Conservation (phyloP, 1,140 invertebrate species). For the Cephus cinctus region DNA sequence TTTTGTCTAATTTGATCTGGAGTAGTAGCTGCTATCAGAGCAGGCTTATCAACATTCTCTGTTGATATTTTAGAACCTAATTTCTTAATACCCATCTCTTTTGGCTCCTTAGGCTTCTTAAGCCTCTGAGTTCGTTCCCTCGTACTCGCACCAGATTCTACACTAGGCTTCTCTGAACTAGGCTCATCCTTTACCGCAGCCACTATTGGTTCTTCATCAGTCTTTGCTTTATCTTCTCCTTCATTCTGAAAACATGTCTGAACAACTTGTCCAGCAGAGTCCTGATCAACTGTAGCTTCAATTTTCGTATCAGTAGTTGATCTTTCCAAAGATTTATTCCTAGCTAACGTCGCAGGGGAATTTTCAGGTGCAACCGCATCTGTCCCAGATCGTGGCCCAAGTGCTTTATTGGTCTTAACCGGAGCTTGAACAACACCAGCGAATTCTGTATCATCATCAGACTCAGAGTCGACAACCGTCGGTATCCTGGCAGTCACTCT, state of each 20-base stretch:
- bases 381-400: too few relatives aligned
- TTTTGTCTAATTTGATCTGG: slow-evolving; percentile 17
- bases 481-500: slow-evolving; percentile 15
- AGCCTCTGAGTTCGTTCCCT: slow-evolving; percentile 7
- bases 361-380: neutral
- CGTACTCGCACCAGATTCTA: neutral
- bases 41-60: slow-evolving; percentile 10
- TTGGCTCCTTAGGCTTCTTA: slow-evolving; percentile 14
- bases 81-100: slow-evolving; percentile 30
- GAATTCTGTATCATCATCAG: slow-evolving; percentile 54
- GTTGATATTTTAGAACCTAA: slow-evolving; percentile 21
- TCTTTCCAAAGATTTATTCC: neutral
- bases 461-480: slow-evolving; percentile 59
- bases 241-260: too few relatives aligned
- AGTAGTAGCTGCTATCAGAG: slow-evolving; percentile 19
- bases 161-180: slow-evolving; percentile 5
- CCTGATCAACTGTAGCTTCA: neutral
- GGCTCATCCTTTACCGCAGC: too few relatives aligned
- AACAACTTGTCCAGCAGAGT: neutral
- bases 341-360: neutral
- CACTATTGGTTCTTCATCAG: too few relatives aligned
- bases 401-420: too few relatives aligned
- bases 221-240: too few relatives aligned
- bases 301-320: neutral
- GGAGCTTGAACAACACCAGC: too few relatives aligned